Evolutionary conservation across 2,888 invertebrate genomes (phyloP).

Genomic region (Eumacrocentrus americanus): DNA sequence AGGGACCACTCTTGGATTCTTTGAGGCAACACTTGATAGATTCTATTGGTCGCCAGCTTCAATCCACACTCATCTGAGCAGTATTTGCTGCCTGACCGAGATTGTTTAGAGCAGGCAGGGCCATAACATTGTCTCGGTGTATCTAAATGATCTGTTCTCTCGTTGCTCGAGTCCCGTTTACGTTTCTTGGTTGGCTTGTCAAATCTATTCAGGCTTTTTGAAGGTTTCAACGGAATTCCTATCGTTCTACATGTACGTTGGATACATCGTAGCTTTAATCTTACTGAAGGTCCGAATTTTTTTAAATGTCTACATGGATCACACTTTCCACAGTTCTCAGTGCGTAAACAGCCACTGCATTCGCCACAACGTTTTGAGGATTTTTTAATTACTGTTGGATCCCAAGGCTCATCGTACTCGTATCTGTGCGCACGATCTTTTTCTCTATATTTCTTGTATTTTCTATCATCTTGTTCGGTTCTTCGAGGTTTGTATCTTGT

Average conservation of each 20-base stretch:
- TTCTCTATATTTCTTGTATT: slow-evolving; percentile 56
- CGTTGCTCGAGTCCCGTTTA: slow-evolving; percentile 55
- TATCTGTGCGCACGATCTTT: slow-evolving; percentile 55
- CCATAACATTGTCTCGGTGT: slow-evolving; percentile 86
- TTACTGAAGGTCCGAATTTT: slow-evolving; percentile 65
- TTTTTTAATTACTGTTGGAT: slow-evolving; percentile 48
- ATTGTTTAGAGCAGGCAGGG: slow-evolving; percentile 81
- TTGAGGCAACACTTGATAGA: slow-evolving; percentile 85
- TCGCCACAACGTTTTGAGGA: slow-evolving; percentile 71
- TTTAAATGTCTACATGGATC: slow-evolving; percentile 69
- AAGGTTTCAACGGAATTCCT: slow-evolving; percentile 56
- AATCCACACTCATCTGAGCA: slow-evolving; percentile 93
- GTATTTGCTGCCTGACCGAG: slow-evolving; percentile 85
- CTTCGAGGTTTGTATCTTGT: slow-evolving; percentile 57
- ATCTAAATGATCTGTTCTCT: slow-evolving; percentile 55
- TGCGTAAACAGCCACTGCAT: slow-evolving; percentile 75
- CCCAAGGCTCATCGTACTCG: slow-evolving; percentile 53
- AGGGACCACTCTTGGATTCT: slow-evolving; percentile 94
- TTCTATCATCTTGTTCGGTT: slow-evolving; percentile 53
- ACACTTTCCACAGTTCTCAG: slow-evolving; percentile 75
- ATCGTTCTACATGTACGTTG: slow-evolving; percentile 63
- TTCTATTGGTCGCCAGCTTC: slow-evolving; percentile 82
- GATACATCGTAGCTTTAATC: slow-evolving; percentile 65
- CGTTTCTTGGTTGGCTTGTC: slow-evolving; percentile 54
- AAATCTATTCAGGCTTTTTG: slow-evolving; percentile 53